These are phyloP conservation scores for Podocnemis expansa DNA, from an alignment of 2,113 vertebrate genomes.

Conservation along the genomic window DNA sequence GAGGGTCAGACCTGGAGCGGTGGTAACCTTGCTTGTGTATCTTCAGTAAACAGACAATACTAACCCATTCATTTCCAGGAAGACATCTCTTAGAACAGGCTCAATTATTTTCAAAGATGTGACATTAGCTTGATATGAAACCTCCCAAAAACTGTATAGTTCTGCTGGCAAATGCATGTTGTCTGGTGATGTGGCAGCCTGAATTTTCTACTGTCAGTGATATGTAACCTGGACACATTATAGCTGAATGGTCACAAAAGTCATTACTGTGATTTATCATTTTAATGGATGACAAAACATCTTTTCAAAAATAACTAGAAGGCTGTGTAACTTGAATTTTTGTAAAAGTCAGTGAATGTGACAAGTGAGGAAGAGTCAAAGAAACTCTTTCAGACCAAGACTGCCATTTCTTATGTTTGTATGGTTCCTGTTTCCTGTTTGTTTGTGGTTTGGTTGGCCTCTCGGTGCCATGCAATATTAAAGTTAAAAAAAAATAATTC, in stretches of 20 bases:
- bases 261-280: not conserved
- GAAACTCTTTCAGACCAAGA: not conserved
- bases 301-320: not conserved
- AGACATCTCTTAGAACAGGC: not conserved
- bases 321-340: not conserved
- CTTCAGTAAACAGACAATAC: not conserved
- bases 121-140: not conserved
- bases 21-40: not conserved
- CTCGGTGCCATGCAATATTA: not conserved
- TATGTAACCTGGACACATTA: not conserved
- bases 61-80: not conserved
- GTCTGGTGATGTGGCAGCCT: not conserved
- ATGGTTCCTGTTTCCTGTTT: not conserved
- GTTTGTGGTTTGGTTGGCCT: not conserved
- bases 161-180: not conserved
- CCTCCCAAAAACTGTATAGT: not conserved
- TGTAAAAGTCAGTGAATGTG: not conserved
- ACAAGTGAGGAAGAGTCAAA: conserved; percentile 1
- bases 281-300: not conserved
- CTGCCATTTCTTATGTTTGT: not conserved
- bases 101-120: not conserved
- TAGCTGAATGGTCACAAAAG: not conserved
- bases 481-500: not conserved
- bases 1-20: too few species aligned
- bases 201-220: not conserved